Conservation (phyloP, 2,888 invertebrate genomes). For the Andrena chrysosceles region DNA sequence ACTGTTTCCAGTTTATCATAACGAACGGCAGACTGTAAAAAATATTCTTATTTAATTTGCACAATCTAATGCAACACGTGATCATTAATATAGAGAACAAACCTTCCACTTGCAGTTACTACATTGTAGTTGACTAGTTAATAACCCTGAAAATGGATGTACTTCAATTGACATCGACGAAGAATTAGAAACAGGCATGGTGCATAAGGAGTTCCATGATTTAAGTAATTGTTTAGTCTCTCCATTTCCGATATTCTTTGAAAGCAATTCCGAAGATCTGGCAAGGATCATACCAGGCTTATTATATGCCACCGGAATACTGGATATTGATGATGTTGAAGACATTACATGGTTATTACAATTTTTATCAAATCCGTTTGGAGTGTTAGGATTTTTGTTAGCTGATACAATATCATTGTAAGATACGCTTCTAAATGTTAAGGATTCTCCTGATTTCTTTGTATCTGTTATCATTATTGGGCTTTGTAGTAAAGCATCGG, state of each 20-base stretch:
- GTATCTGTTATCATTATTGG: slow-evolving; percentile 69
- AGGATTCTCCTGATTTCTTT: slow-evolving; percentile 76
- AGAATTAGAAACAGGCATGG: slow-evolving; percentile 76
- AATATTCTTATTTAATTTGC: slow-evolving; percentile 7
- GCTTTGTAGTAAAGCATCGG: slow-evolving; percentile 88
- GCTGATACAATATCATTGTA: slow-evolving; percentile 80
- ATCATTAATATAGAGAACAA: slow-evolving; percentile 25
- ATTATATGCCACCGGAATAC: slow-evolving; percentile 63
- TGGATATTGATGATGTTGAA: slow-evolving; percentile 74
- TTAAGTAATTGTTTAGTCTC: slow-evolving; percentile 68
- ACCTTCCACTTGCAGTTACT: slow-evolving; percentile 90
- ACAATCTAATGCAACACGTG: slow-evolving; percentile 7
- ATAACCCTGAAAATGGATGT: slow-evolving; percentile 91
- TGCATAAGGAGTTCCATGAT: slow-evolving; percentile 79
- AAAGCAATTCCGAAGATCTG: slow-evolving; percentile 79
- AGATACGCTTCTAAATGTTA: slow-evolving; percentile 80
- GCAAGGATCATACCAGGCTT: slow-evolving; percentile 83
- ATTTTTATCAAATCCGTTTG: slow-evolving; percentile 73
- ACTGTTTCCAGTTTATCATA: slow-evolving; percentile 97
- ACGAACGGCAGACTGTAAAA: slow-evolving; percentile 91
- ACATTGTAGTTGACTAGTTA: slow-evolving; percentile 92
- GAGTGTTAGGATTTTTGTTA: slow-evolving; percentile 63
- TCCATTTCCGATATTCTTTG: slow-evolving; percentile 50
- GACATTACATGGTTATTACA: slow-evolving; percentile 73
- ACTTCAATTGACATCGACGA: slow-evolving; percentile 80